phyloP scores from a whole-genome alignment of 2,888 invertebrate genomes.

The Agrochola lychnidis region DNA sequence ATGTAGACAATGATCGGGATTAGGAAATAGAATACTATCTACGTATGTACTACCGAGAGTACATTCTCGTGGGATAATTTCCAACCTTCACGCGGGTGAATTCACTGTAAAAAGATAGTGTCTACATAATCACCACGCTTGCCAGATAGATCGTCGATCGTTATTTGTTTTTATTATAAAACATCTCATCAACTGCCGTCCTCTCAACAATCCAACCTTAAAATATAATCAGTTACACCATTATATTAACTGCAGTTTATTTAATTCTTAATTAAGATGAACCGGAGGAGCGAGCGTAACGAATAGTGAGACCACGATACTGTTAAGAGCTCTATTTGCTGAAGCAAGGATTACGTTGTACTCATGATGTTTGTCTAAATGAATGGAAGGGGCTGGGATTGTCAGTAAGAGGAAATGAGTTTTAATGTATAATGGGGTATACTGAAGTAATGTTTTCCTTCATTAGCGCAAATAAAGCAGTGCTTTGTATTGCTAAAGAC shows the following conservation, averaged over 20 bases:
- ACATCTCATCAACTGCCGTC: neutral
- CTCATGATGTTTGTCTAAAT: conserved; percentile 25
- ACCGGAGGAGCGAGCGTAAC: conserved; percentile 26
- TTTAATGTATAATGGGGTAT: conserved; percentile 7
- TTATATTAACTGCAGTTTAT: conserved; percentile 46
- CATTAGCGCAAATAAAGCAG: neutral
- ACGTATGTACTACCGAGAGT: too few relatives aligned
- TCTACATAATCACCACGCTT: neutral
- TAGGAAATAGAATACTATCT: too few relatives aligned
- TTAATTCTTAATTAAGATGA: conserved; percentile 53
- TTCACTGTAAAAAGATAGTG: neutral
- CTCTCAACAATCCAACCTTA: neutral
- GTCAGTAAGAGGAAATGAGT: conserved; percentile 19
- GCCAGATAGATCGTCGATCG: neutral
- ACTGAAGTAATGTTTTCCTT: neutral
- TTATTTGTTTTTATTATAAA: neutral
- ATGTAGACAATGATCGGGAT: too few relatives aligned
- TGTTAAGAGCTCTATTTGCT: conserved; percentile 40
- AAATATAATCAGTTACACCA: conserved; percentile 24
- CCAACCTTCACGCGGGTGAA: neutral
- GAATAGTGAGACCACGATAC: conserved; percentile 33
- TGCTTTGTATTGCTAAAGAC: neutral
- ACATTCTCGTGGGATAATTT: too few relatives aligned
- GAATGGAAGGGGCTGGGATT: conserved; percentile 18
- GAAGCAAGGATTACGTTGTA: conserved; percentile 42